phyloP scores from a whole-genome alignment of 2,113 vertebrate genomes.

The Lepidothrix coronata region DNA sequence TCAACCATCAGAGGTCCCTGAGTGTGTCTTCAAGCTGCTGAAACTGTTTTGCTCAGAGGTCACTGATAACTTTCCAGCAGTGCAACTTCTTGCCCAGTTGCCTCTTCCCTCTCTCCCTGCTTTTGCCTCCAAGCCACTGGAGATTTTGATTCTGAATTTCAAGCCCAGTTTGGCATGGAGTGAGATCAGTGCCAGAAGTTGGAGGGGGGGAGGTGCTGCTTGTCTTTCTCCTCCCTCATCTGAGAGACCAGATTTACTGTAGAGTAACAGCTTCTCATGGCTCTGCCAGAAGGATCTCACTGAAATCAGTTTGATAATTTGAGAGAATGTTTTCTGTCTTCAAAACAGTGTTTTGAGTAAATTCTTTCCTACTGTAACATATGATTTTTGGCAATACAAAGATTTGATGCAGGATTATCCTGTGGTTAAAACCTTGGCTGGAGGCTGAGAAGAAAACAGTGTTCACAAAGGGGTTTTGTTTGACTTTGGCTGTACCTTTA shows the following conservation, averaged over 20 bases:
- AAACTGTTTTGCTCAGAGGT: background rate
- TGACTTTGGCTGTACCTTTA: background rate
- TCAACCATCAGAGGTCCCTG: background rate
- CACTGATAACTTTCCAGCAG: background rate
- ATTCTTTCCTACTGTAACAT: background rate
- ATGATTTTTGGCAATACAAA: background rate
- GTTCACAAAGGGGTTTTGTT: background rate
- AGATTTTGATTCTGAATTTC: background rate
- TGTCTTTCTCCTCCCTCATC: no score
- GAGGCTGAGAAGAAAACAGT: background rate
- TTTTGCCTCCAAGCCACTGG: background rate
- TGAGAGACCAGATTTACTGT: background rate
- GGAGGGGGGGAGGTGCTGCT: background rate
- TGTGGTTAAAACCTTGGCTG: background rate
- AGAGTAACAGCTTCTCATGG: background rate
- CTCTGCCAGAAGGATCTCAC: background rate
- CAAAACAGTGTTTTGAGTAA: background rate
- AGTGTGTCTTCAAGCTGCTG: rapidly evolving
- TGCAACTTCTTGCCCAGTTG: rapidly evolving
- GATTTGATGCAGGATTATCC: no score
- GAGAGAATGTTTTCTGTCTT: background rate
- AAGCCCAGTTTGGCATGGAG: background rate
- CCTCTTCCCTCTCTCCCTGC: background rate
- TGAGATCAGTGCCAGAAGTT: background rate
- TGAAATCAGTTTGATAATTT: background rate